Conservation (phyloP, 2,113 vertebrate species). For the Phocoena sinus region DNA sequence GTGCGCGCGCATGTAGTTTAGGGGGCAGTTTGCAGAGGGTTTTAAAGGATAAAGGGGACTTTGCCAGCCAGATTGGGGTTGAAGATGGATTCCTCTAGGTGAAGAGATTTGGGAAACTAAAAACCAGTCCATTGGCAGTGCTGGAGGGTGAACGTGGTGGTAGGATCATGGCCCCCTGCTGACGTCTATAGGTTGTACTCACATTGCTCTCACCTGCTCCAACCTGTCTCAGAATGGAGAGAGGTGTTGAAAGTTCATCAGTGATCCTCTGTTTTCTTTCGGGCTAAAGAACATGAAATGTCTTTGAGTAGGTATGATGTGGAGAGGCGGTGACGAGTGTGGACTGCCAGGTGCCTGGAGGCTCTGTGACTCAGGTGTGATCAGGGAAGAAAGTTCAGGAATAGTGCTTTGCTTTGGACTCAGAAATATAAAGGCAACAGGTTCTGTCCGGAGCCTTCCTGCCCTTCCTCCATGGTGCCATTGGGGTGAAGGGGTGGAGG, state of each 20-base stretch:
- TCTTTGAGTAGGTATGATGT: background rate
- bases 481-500: background rate
- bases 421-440: background rate
- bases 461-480: background rate
- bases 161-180: background rate
- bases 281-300: background rate
- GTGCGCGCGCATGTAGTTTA: background rate
- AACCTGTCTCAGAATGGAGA: background rate
- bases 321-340: background rate
- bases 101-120: background rate
- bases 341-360: background rate
- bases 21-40: background rate
- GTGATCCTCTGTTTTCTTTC: background rate
- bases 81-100: background rate
- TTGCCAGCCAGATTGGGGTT: background rate
- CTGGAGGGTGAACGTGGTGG: rapidly evolving
- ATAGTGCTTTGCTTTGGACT: background rate
- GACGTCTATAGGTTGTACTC: background rate
- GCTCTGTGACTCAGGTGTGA: rapidly evolving
- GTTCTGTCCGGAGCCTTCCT: background rate
- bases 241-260: background rate
- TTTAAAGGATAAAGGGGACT: background rate
- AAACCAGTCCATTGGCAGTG: background rate
- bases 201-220: rapidly evolving
- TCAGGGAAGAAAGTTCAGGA: background rate